These are phyloP conservation scores for Zaprionus ornatus DNA, from an alignment of 1,140 invertebrate genomes.

Conservation along the genomic window DNA sequence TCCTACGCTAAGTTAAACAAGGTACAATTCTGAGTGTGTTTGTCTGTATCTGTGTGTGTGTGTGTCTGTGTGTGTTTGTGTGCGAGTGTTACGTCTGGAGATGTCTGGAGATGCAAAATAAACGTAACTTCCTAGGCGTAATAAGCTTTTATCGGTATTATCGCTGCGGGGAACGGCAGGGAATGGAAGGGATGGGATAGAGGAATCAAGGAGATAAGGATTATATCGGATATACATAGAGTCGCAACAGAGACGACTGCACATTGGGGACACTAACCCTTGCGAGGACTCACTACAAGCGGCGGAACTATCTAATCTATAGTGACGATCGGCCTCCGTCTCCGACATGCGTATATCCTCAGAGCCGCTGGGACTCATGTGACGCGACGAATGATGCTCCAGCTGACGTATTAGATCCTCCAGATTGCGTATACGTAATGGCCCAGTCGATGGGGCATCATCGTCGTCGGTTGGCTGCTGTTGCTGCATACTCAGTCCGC, in stretches of 20 bases:
- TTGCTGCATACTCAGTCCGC: slow-evolving; percentile 47
- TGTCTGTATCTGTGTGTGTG: slow-evolving; percentile 15
- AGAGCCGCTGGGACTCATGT: slow-evolving; percentile 95
- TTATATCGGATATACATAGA: slow-evolving; percentile 16
- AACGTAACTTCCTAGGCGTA: slow-evolving; percentile 41
- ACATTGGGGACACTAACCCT: slow-evolving; percentile 85
- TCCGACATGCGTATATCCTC: slow-evolving; percentile 96
- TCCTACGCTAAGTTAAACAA: slow-evolving; percentile 42
- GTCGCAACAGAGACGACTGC: slow-evolving; percentile 3
- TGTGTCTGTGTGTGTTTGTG: slow-evolving; percentile 5
- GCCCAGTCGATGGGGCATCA: slow-evolving; percentile 88
- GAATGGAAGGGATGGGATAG: not conserved
- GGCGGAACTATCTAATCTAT: slow-evolving; percentile 92
- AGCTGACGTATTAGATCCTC: slow-evolving; percentile 95
- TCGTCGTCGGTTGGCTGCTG: slow-evolving; percentile 86
- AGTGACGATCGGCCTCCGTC: slow-evolving; percentile 94
- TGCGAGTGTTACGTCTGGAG: not conserved
- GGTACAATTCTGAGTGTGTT: slow-evolving; percentile 14
- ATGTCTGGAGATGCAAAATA: slow-evolving; percentile 35
- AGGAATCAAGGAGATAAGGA: not conserved
- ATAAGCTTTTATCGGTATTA: slow-evolving; percentile 29
- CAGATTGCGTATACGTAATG: slow-evolving; percentile 93
- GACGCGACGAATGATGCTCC: slow-evolving; percentile 93
- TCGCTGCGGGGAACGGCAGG: not conserved
- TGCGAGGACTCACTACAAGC: slow-evolving; percentile 90